Evolutionary conservation across 1,140 invertebrate genomes (phyloP).

Genomic region (Neelides sp.): DNA sequence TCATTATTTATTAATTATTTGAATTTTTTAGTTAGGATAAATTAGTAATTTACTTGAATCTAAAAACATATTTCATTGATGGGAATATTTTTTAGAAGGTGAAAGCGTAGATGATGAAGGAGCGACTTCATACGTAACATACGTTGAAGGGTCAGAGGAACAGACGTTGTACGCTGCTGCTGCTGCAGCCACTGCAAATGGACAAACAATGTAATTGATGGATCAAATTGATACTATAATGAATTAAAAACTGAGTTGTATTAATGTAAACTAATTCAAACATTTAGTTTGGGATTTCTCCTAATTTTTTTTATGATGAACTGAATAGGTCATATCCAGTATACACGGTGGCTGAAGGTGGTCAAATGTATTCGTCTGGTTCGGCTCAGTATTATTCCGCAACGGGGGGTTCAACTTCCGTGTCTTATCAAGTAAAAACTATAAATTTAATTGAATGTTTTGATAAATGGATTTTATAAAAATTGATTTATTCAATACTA

Average conservation of each 20-base stretch:
- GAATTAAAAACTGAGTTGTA: constrained; percentile 14
- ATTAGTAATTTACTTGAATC: no score
- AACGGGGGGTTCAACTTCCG: constrained; percentile 32
- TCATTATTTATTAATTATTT: no score
- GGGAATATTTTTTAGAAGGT: no score
- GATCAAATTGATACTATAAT: constrained; percentile 8
- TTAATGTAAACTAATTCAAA: background rate
- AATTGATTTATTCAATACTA: background rate
- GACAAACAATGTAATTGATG: constrained; percentile 43
- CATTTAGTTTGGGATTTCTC: background rate
- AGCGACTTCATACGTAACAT: constrained; percentile 54
- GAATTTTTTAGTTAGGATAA: no score
- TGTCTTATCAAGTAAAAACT: background rate
- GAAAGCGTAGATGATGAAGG: no score
- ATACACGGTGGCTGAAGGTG: constrained; percentile 59
- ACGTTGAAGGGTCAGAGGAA: constrained; percentile 50
- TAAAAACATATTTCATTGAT: no score
- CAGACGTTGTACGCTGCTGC: constrained; percentile 45
- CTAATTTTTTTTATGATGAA: background rate
- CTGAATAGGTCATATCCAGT: constrained; percentile 61
- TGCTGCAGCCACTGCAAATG: constrained; percentile 49
- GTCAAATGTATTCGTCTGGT: constrained; percentile 55
- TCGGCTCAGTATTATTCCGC: constrained; percentile 48
- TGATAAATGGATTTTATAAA: constrained; percentile 1
- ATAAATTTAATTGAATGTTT: background rate